phyloP scores from a whole-genome alignment of 2,888 invertebrate genomes.

The Patella pellucida region DNA sequence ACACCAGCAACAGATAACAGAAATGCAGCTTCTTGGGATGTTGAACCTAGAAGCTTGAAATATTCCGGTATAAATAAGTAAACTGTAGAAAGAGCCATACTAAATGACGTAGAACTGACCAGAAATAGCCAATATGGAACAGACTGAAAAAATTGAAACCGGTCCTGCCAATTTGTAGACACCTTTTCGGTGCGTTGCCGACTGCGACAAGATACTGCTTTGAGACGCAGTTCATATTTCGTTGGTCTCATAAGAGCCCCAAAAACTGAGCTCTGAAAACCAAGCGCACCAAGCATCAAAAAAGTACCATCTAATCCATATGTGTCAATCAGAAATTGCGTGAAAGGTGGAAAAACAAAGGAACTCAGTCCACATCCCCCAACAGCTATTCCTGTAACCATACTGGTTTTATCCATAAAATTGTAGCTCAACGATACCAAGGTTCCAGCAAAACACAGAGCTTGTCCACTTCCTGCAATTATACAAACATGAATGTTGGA shows the following conservation, averaged over 20 bases:
- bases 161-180: too few relatives aligned
- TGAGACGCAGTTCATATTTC: constrained; percentile 13
- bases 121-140: not conserved
- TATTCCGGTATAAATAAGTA: not conserved
- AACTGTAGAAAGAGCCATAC: not conserved
- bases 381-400: constrained; percentile 12
- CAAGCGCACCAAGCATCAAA: constrained; percentile 14
- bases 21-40: not conserved
- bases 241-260: constrained; percentile 19
- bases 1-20: not conserved
- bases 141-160: too few relatives aligned
- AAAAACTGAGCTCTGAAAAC: constrained; percentile 18
- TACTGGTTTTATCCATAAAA: constrained; percentile 13
- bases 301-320: constrained; percentile 14
- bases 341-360: constrained; percentile 14
- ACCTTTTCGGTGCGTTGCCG: too few relatives aligned
- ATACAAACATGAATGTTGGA: too few relatives aligned
- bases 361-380: constrained; percentile 6
- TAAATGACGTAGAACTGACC: not conserved
- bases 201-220: not conserved
- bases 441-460: not conserved
- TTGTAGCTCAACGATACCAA: not conserved
- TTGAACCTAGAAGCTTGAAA: not conserved
- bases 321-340: constrained; percentile 15
- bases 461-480: constrained; percentile 1